Percentiles rank a stretch among this genome's conserved stretches.
Conservation (phyloP, 2,113 vertebrate species). For the Rhinolophus ferrumequinum region DNA sequence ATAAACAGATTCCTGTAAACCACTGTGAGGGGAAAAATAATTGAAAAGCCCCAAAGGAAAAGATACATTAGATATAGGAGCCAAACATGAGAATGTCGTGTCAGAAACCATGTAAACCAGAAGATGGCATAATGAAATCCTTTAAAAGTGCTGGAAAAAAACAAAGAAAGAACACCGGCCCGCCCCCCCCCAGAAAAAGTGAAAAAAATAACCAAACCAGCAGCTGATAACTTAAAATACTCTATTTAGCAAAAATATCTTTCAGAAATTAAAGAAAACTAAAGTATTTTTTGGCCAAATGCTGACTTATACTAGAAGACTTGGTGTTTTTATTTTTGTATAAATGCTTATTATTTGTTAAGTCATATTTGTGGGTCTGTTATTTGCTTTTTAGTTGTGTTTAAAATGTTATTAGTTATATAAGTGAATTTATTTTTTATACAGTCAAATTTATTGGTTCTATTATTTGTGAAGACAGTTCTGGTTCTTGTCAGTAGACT, state of each 20-base stretch:
- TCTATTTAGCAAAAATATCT: not conserved
- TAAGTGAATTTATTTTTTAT: not conserved
- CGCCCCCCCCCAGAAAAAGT: not conserved
- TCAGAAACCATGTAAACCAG: not conserved
- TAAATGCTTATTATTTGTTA: not conserved
- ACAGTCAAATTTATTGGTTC: not conserved
- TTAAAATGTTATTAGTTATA: not conserved
- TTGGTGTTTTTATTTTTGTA: not conserved
- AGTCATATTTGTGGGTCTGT: not conserved
- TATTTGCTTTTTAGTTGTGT: not conserved
- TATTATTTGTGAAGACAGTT: not conserved
- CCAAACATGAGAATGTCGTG: not conserved
- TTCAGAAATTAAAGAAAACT: not conserved
- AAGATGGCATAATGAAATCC: not conserved
- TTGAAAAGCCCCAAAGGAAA: not conserved
- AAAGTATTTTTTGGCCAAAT: not conserved
- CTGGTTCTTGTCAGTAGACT: not conserved
- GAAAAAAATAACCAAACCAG: not conserved
- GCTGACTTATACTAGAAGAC: not conserved
- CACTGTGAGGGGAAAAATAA: not conserved
- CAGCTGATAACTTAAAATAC: not conserved
- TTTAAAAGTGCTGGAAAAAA: not conserved
- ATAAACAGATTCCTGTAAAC: not conserved
- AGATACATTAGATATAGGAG: not conserved
- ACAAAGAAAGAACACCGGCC: not conserved